Percentiles rank a stretch among this genome's conserved stretches.
These are phyloP conservation scores for Axinella damicornis DNA, from an alignment of 37 sponge, comb jelly and placozoan species.

Conservation along the genomic window DNA sequence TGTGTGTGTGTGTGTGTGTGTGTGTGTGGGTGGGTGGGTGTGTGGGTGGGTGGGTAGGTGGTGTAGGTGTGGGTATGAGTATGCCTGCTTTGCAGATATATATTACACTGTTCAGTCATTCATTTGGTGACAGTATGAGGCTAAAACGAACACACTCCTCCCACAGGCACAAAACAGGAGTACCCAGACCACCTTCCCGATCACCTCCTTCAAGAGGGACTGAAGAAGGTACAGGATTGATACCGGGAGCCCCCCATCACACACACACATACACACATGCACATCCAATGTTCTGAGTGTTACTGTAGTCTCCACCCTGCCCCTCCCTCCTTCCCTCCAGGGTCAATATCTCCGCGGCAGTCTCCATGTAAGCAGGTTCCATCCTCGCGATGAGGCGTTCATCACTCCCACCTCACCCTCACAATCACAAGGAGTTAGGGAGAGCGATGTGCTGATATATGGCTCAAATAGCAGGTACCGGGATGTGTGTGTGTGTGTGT, in stretches of 20 bases:
- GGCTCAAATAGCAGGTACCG: slow-evolving; percentile 48
- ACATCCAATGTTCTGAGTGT: no score
- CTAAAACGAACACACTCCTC: neutral
- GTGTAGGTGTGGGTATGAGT: neutral
- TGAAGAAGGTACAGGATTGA: slow-evolving; percentile 40
- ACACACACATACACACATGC: no score
- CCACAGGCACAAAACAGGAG: neutral
- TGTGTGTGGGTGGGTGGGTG: neutral
- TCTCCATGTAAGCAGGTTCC: slow-evolving; percentile 54
- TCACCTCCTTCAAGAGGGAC: slow-evolving; percentile 20
- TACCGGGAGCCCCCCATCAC: neutral
- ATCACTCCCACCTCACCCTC: slow-evolving; percentile 7
- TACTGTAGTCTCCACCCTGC: neutral
- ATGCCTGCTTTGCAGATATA: no score
- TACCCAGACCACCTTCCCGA: slow-evolving; percentile 9
- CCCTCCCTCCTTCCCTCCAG: slow-evolving; percentile 15
- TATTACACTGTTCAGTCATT: no score
- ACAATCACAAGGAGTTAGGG: neutral
- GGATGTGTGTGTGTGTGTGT: slow-evolving; percentile 20
- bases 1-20: no score
- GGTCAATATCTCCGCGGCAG: slow-evolving; percentile 44
- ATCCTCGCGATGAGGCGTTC: slow-evolving; percentile 52
- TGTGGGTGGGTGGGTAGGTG: neutral
- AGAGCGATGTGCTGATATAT: slow-evolving; percentile 50
- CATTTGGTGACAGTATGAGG: no score